Conservation (phyloP, 2,113 vertebrate species). For the Megaleporinus macrocephalus region DNA sequence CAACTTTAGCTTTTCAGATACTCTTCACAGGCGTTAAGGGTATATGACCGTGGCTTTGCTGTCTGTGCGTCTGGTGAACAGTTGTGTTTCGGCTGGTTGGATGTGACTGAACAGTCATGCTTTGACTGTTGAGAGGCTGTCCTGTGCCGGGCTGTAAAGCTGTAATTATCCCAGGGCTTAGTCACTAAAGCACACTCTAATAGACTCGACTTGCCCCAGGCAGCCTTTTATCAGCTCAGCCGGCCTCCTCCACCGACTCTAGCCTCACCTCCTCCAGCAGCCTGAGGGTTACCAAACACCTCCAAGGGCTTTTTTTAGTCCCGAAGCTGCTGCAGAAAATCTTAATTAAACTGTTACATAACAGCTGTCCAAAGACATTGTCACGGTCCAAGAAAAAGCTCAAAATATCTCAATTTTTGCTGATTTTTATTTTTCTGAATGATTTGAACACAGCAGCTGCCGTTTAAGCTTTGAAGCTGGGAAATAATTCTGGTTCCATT, state of each 20-base stretch:
- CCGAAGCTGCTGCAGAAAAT: background rate
- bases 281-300: background rate
- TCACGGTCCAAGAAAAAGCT: too few species aligned
- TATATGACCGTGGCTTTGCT: too few species aligned
- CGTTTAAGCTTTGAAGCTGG: too few species aligned
- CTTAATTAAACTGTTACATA: background rate
- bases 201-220: constrained; percentile 39
- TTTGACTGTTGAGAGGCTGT: constrained; percentile 22
- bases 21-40: too few species aligned
- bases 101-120: background rate
- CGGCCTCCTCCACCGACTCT: constrained; percentile 11
- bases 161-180: constrained; percentile 50
- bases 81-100: background rate
- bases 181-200: constrained; percentile 51
- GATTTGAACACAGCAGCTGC: too few species aligned
- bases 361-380: too few species aligned
- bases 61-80: too few species aligned
- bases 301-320: background rate
- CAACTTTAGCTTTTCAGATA: too few species aligned
- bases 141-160: constrained; percentile 39
- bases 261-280: background rate
- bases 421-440: too few species aligned
- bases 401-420: too few species aligned
- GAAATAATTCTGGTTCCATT: too few species aligned
- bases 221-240: constrained; percentile 33